Percentiles rank a stretch among this genome's conserved stretches.
These are phyloP conservation scores for Corythornis vintsioides DNA, from an alignment of 2,113 vertebrate species.

Conservation along the genomic window DNA sequence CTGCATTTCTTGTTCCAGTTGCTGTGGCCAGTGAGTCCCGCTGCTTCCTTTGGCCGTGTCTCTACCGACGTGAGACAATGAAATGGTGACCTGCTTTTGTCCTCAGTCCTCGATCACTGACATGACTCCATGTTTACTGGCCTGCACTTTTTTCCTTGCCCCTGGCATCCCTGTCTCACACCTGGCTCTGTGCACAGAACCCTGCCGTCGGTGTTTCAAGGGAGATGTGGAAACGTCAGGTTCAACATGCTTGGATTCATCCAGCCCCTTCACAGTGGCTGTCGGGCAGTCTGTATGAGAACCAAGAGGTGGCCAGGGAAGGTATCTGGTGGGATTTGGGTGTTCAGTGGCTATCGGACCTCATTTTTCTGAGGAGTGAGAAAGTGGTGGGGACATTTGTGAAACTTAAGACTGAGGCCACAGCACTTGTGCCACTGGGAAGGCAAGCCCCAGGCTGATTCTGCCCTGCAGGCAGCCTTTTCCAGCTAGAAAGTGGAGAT, in stretches of 20 bases:
- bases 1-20: not conserved
- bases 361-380: not conserved
- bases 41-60: not conserved
- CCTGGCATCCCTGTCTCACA: not conserved
- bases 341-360: not conserved
- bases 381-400: not conserved
- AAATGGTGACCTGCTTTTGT: not conserved
- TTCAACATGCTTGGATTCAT: not conserved
- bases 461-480: not conserved
- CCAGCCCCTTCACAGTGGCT: not conserved
- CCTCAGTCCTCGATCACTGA: not conserved
- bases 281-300: not conserved
- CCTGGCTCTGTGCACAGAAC: not conserved
- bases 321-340: not conserved
- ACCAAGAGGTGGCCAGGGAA: not conserved
- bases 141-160: not conserved
- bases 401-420: not conserved
- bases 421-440: not conserved
- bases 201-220: not conserved
- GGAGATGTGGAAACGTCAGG: not conserved
- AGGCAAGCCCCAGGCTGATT: not conserved
- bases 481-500: conserved; percentile 74
- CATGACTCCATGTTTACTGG: not conserved
- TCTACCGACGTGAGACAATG: not conserved
- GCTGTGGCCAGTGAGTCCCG: not conserved